Evolutionary conservation across 2,888 invertebrate genomes (phyloP), one percentile per base, ranked within the genome.

Genomic region (Hirudinaria manillensis): DNA sequence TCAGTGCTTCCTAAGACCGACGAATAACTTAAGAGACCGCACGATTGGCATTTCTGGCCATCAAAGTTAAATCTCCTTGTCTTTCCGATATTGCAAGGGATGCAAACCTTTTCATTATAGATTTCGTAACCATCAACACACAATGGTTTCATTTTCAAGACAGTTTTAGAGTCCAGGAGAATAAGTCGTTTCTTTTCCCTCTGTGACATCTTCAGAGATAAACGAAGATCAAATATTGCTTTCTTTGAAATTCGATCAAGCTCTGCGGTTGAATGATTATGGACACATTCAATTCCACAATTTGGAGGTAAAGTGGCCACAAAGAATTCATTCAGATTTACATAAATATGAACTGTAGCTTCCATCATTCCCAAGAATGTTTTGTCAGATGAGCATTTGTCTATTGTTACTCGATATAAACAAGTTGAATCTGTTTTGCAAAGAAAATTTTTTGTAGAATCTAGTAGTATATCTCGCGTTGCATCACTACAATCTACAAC

Each of bases 211-310:
- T 36, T 68, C 36, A 34, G 7, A 68, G n/a, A 68, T 1, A 34
- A 29, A 6, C 68, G 29, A 7, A 68, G 36, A 10, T 68, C 68
- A n/a, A n/a, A 29, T 68, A 68, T 34, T n/a, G 68, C 36, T 4
- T 34, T 32, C 16, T 68, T 68, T n/a, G 68, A 68, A 68, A 68
- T 4, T 68, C 21, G n/a, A 29, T 68, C 68, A 10, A 68, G 68
- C 21, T 68, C 68, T 4, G 4, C 6, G n/a, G 10, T 68, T 7
- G 68, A 68, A 2, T 36, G 32, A n/a, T n/a, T 36, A 36, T 32
- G n/a, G 21, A 68, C n/a, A 24, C 68, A 68, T 29, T 68, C 68
- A 34, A 68, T 68, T n/a, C 68, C 68, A 24, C 68, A 68, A 34
- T 68, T 68, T 34, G 68, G 68, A 68, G 68, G 68, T 34, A 68